Conservation (phyloP, 2,113 vertebrate species). For the Corydoras maculifer region DNA sequence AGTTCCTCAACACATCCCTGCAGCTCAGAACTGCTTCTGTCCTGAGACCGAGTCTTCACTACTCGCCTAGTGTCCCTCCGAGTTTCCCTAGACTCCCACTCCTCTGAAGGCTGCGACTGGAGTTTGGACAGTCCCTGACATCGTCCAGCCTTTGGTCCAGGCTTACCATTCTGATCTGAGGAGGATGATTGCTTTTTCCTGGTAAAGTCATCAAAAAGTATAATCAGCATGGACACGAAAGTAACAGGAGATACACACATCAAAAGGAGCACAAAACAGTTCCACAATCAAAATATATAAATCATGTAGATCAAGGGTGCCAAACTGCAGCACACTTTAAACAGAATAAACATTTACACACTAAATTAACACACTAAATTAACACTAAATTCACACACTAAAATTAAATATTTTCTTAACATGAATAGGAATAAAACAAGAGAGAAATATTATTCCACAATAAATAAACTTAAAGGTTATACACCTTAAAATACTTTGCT, state of each 20-base stretch:
- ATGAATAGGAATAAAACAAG: too few species aligned
- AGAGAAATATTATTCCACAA: too few species aligned
- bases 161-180: slow-evolving; percentile 75
- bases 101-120: slow-evolving; percentile 69
- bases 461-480: too few species aligned
- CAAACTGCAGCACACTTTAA: too few species aligned
- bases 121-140: slow-evolving; percentile 62
- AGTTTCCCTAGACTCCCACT: slow-evolving; percentile 75
- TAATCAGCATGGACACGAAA: slow-evolving; percentile 4
- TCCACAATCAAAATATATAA: background rate
- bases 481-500: too few species aligned
- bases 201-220: slow-evolving; percentile 11
- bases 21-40: slow-evolving; percentile 71
- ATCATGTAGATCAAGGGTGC: too few species aligned
- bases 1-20: slow-evolving; percentile 63
- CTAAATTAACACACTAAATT: too few species aligned
- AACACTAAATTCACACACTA: too few species aligned
- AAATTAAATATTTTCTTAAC: too few species aligned
- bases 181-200: slow-evolving; percentile 74
- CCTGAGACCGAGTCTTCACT: slow-evolving; percentile 83
- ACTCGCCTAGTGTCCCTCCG: slow-evolving; percentile 77
- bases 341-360: too few species aligned
- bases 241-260: background rate
- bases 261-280: slow-evolving; percentile 11
- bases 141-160: slow-evolving; percentile 68